Evolutionary conservation across 2,113 vertebrate species (phyloP), one percentile per base, ranked within the genome.

Genomic region (Cygnus atratus): DNA sequence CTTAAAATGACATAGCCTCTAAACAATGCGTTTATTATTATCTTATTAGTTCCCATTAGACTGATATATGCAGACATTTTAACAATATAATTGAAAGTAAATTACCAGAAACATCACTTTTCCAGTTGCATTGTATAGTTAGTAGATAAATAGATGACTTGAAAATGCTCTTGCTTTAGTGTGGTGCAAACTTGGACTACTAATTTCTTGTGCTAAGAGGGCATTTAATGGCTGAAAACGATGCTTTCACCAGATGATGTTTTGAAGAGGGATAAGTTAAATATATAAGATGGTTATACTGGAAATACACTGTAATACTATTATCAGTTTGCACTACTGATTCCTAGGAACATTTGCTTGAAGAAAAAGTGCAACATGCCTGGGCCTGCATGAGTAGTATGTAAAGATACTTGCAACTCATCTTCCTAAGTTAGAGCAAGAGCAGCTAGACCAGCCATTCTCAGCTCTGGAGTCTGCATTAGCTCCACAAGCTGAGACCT

Each of bases 11-110:
- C 22, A 54, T 18, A 62, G 54, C 35, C 63, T 88, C 33, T 84
- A 73, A 91, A 95, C 44, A 88, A 18, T 8, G 5, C 6, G 31
- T 84, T 83, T 85, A 93, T 94, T 88, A 88, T 57, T 78, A 90
- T 35, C 35, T 87, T 39, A 48, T 90, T 86, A 92, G 76, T 80
- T 93, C 72, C 65, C 48, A 83, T 95, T 88, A 93, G 54, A 77
- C 44, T 93, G 63, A 74, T 66, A 52, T 0, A 43, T 48, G 48
- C 50, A 80, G 65, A 50, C 35, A 87, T 81, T 95, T 92, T 76
- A 77, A 80, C 33, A 37, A 63, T 26, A 80, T 70, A 84, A 88
- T 20, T 83, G 79, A 86, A 92, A 91, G 88, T 43, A 58, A 84
- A 87, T 84, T 81, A 71, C 50, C 24, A 88, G 68, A 59, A 92